Conservation (phyloP, 2,888 invertebrate genomes). For the Nudaria mundana region DNA sequence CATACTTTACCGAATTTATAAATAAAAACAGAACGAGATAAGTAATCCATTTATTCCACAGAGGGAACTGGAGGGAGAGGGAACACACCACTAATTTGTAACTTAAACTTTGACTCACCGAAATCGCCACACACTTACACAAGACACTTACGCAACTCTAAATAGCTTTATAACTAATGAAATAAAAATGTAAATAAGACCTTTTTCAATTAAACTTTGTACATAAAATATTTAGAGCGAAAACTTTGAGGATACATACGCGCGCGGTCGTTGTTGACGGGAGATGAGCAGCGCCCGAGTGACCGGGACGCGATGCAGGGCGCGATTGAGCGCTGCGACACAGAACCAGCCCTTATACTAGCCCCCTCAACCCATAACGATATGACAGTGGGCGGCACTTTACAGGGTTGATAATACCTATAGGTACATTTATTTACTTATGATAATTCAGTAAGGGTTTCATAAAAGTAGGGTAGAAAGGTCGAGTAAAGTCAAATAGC, state of each 20-base stretch:
- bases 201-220: constrained; percentile 27
- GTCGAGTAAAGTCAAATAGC: too few relatives aligned
- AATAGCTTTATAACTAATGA: constrained; percentile 9
- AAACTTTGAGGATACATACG: constrained; percentile 58
- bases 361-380: constrained; percentile 44
- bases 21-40: constrained; percentile 13
- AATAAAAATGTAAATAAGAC: constrained; percentile 8
- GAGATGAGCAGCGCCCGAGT: constrained; percentile 56
- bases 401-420: constrained; percentile 39
- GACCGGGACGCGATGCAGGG: constrained; percentile 58
- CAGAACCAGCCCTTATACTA: constrained; percentile 64
- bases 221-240: constrained; percentile 23
- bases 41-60: constrained; percentile 17
- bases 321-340: constrained; percentile 58
- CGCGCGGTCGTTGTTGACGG: constrained; percentile 60
- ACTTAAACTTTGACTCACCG: constrained; percentile 33
- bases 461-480: too few relatives aligned
- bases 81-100: constrained; percentile 18
- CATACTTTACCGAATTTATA: constrained; percentile 4
- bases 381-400: constrained; percentile 58
- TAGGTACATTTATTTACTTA: not conserved
- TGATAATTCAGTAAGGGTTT: too few relatives aligned
- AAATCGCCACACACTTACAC: constrained; percentile 36
- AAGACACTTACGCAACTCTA: constrained; percentile 31
- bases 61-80: too few relatives aligned